These are phyloP conservation scores for Hypselothyrea guttata DNA, from an alignment of 2,888 invertebrate genomes.

Conservation along the genomic window DNA sequence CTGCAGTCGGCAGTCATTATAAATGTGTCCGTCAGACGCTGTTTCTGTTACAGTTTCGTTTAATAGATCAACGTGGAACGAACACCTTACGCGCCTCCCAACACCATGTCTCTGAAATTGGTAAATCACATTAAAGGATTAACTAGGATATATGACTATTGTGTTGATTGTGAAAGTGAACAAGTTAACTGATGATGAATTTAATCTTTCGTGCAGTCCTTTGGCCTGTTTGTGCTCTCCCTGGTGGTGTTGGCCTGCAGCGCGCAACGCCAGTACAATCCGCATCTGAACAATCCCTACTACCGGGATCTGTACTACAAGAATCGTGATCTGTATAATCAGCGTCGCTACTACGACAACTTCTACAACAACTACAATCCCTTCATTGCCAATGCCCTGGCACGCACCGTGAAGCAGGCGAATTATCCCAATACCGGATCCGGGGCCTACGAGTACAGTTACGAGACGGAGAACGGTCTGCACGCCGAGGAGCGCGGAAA, in stretches of 20 bases:
- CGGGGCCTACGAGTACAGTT: conserved; percentile 72
- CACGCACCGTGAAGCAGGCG: conserved; percentile 66
- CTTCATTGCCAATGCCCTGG: conserved; percentile 56
- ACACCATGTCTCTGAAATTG: conserved; percentile 59
- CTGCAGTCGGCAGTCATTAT: conserved; percentile 45
- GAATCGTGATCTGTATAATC: conserved; percentile 68
- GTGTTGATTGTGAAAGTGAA: conserved; percentile 4
- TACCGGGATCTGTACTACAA: conserved; percentile 65
- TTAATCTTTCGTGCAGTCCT: conserved; percentile 31
- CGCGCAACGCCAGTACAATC: conserved; percentile 61
- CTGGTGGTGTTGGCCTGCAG: conserved; percentile 40
- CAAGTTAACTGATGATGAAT: background rate
- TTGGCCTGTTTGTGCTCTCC: conserved; percentile 42
- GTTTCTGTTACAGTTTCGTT: conserved; percentile 61
- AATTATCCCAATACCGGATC: conserved; percentile 54
- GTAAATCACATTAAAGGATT: conserved; percentile 32
- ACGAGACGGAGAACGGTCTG: conserved; percentile 80
- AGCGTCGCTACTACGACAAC: conserved; percentile 70
- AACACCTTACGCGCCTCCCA: conserved; percentile 5
- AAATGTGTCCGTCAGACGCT: conserved; percentile 43
- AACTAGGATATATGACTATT: background rate
- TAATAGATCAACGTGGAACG: conserved; percentile 44
- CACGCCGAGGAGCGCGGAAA: conserved; percentile 74
- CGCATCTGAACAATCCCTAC: conserved; percentile 57
- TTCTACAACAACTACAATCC: conserved; percentile 73